Percentiles rank a stretch among this genome's conserved stretches.
phyloP scores from a whole-genome alignment of 2,797 vertebrate genomes.

The Lepus townsendii region DNA sequence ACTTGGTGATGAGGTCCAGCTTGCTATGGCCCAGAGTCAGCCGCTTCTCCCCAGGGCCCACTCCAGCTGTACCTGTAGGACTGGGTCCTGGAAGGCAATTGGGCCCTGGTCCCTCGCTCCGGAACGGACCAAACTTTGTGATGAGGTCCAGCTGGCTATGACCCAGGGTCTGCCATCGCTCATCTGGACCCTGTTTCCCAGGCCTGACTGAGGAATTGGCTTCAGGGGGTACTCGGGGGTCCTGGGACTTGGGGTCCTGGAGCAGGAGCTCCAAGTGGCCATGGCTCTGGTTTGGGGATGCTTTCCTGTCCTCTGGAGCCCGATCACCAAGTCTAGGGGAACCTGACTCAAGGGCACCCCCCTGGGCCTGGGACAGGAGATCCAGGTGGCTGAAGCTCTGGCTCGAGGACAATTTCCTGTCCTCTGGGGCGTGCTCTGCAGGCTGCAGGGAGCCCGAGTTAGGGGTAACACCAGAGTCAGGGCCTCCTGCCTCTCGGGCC shows the following conservation, averaged over 20 bases:
- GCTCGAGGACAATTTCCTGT: conserved; percentile 58
- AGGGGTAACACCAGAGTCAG: conserved; percentile 51
- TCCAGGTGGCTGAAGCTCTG: conserved; percentile 77
- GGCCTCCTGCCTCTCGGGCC: conserved; percentile 59
- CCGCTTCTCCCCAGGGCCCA: conserved; percentile 88
- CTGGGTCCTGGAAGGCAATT: conserved; percentile 84
- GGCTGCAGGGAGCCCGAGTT: conserved; percentile 55
- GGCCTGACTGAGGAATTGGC: conserved; percentile 81
- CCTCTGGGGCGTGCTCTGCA: conserved; percentile 64
- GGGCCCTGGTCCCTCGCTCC: conserved; percentile 86
- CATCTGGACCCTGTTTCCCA: conserved; percentile 86
- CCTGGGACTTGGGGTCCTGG: conserved; percentile 81
- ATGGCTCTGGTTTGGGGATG: conserved; percentile 87
- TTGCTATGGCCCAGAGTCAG: conserved; percentile 94
- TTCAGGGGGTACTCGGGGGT: conserved; percentile 73
- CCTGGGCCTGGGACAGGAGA: conserved; percentile 61
- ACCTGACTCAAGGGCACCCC: conserved; percentile 44
- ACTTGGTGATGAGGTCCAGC: conserved; percentile 94
- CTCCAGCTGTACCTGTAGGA: conserved; percentile 63
- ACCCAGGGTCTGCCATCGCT: conserved; percentile 92
- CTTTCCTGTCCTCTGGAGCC: conserved; percentile 87
- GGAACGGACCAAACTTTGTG: conserved; percentile 93
- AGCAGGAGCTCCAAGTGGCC: conserved; percentile 78
- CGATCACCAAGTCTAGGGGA: conserved; percentile 85
- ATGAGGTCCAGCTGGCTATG: conserved; percentile 95